Evolutionary conservation across 2,888 invertebrate genomes (phyloP).

Genomic region (Agrotis segetum): DNA sequence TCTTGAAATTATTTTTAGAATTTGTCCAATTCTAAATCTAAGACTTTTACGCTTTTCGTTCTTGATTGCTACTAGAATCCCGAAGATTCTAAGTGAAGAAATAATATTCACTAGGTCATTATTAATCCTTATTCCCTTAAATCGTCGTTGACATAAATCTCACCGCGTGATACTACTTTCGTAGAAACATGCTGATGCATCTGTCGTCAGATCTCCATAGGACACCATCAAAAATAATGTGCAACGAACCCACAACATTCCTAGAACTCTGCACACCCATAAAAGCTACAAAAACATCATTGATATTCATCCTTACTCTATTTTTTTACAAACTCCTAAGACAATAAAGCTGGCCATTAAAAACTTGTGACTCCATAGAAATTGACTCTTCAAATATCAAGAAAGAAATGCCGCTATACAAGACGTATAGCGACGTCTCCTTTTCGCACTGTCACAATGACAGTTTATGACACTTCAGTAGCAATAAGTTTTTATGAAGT

Average conservation of each 20-base stretch:
- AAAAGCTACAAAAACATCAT: conserved; percentile 45
- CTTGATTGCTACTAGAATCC: too few species aligned
- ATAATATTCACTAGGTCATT: background rate
- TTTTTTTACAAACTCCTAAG: conserved; percentile 4
- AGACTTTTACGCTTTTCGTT: background rate
- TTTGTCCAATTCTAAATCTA: background rate
- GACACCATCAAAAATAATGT: background rate
- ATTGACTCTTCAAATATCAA: background rate
- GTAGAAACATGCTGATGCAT: background rate
- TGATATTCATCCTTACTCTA: conserved; percentile 12
- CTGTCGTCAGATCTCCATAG: background rate
- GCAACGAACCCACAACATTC: conserved; percentile 13
- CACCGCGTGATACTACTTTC: background rate
- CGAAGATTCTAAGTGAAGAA: background rate
- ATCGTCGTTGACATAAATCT: background rate
- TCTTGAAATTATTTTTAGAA: conserved; percentile 24
- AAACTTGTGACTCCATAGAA: conserved; percentile 17
- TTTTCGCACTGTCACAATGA: conserved; percentile 11
- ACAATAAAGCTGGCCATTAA: conserved; percentile 23
- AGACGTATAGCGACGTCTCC: background rate
- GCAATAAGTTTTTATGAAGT: conserved; percentile 25
- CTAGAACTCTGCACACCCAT: conserved; percentile 16
- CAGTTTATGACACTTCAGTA: conserved; percentile 11
- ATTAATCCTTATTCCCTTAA: background rate
- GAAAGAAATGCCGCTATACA: conserved; percentile 26